These are phyloP conservation scores for Euthynnus affinis DNA, from an alignment of 2,797 vertebrate species.

Conservation along the genomic window DNA sequence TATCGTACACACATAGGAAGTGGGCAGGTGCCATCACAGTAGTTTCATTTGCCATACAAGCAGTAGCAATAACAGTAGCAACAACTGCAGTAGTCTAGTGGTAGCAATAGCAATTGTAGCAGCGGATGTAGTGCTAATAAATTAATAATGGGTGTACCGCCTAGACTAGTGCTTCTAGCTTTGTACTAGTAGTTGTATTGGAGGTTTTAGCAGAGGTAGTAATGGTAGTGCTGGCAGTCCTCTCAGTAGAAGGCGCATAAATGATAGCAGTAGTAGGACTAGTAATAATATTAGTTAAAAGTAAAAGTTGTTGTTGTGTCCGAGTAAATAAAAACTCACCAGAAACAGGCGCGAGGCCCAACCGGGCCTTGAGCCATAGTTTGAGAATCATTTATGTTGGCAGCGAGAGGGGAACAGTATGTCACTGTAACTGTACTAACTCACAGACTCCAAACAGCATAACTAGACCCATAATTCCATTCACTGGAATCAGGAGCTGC, in stretches of 20 bases:
- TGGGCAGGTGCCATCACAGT: too few species aligned
- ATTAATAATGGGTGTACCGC: background rate
- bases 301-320: background rate
- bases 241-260: too few species aligned
- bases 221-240: too few species aligned
- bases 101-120: background rate
- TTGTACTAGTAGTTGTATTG: too few species aligned
- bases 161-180: too few species aligned
- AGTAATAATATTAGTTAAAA: background rate
- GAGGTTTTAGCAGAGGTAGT: too few species aligned
- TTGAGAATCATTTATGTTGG: slow-evolving; percentile 26
- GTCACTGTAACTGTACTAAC: slow-evolving; percentile 12
- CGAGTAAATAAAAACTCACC: background rate
- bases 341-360: background rate
- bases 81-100: background rate
- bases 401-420: slow-evolving; percentile 11
- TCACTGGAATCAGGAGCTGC: slow-evolving; percentile 37
- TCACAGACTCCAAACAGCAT: slow-evolving; percentile 35
- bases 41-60: too few species aligned
- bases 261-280: too few species aligned
- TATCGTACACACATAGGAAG: too few species aligned
- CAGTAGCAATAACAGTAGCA: background rate
- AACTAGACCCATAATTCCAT: slow-evolving; percentile 18
- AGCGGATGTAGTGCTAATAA: background rate
- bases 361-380: background rate